Evolutionary conservation across 2,888 invertebrate genomes (phyloP), one percentile per base, ranked within the genome.

Genomic region (Phorcus lineatus): DNA sequence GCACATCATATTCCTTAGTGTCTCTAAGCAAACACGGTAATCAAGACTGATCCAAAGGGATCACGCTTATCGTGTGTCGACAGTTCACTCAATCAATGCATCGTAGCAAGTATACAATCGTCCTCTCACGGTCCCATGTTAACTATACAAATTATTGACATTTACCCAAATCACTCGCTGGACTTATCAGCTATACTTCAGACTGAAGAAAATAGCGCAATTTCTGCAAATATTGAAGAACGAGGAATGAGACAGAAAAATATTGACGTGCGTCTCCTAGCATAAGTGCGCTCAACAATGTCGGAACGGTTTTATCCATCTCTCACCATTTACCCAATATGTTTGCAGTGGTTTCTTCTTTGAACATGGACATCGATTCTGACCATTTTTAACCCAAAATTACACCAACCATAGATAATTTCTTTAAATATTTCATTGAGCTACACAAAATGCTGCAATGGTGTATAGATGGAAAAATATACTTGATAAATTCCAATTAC

Each of bases 61-160:
- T 70, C 36, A 36, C 40, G 36, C 28, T 19, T 31, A 19, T 36
- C 28, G 19, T 36, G 16, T 16, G 36, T 36, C 17, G 19, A n/a
- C 70, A 70, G 40, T 16, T 36, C 7, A 19, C 36, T 70, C 36
- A 40, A 70, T 70, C 70, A 70, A 70, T 70, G 36, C 36, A 36
- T 36, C 40, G n/a, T 40, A 40, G 36, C 28, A 16, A 70, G 31
- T 28, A 40, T 70, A 40, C 70, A 70, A 11, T 40, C 70, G 19
- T 36, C n/a, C 40, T 31, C 36, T 19, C 31, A 70, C 9, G 11
- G 19, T 9, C 40, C 36, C 19, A 70, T 70, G 70, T 36, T 36
- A 70, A 36, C 36, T 70, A 70, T 36, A 70, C 70, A 70, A 70
- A 70, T 70, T 70, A 70, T 70, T 70, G 70, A 70, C 70, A 40